Evolutionary conservation across 2,888 invertebrate species (phyloP).

Genomic region (Agrochola lota): DNA sequence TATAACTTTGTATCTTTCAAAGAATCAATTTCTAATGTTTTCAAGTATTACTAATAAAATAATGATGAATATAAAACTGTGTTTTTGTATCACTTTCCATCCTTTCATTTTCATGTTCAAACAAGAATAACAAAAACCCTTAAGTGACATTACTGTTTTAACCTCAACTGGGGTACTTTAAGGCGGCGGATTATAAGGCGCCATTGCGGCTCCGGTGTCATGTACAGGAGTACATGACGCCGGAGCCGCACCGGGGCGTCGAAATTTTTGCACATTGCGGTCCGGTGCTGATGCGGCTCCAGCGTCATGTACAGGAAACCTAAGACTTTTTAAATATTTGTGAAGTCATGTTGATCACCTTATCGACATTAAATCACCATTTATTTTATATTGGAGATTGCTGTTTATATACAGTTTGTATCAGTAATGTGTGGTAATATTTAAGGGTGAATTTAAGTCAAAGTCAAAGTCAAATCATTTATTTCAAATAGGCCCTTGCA

Average conservation of each 20-base stretch:
- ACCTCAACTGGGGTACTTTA: too few species aligned
- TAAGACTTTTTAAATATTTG: background rate
- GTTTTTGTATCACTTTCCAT: background rate
- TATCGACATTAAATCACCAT: background rate
- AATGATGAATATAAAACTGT: background rate
- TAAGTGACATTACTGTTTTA: too few species aligned
- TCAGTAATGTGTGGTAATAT: background rate
- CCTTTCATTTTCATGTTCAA: background rate
- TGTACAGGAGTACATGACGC: too few species aligned
- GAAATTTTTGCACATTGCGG: too few species aligned
- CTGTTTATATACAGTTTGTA: too few species aligned
- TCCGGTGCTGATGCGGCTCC: too few species aligned
- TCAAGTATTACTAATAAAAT: slow-evolving; percentile 60
- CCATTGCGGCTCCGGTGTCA: too few species aligned
- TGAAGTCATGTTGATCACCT: background rate
- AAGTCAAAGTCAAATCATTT: too few species aligned
- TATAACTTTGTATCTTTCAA: slow-evolving; percentile 33
- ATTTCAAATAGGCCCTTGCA: too few species aligned
- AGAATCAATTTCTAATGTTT: slow-evolving; percentile 41
- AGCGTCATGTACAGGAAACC: too few species aligned
- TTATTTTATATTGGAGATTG: background rate
- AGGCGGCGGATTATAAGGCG: too few species aligned
- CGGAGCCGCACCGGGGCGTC: too few species aligned
- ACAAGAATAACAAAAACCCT: background rate
- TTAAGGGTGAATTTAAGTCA: background rate